A percentile compares a stretch with the other conserved stretches of the same genome.
phyloP scores from a whole-genome alignment of 2,888 invertebrate genomes.

The Hydropsyche betteni region DNA sequence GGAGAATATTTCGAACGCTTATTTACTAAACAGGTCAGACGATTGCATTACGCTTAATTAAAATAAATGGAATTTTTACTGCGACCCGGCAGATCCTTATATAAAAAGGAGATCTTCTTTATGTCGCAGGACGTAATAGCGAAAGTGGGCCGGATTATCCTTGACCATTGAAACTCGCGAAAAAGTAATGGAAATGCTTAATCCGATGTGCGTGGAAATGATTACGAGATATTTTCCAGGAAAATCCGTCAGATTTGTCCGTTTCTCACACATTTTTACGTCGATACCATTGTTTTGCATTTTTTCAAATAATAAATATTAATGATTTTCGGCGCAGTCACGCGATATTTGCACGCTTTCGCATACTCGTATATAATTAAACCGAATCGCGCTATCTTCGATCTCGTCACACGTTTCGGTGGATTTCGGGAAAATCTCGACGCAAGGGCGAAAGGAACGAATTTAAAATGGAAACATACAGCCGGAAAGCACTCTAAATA shows the following conservation, averaged over 20 bases:
- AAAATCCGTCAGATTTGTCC: not conserved
- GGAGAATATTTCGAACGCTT: too few species aligned
- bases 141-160: too few species aligned
- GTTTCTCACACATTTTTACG: not conserved
- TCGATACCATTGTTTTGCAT: too few species aligned
- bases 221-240: not conserved
- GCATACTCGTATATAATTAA: slow-evolving; percentile 1
- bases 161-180: not conserved
- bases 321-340: slow-evolving; percentile 1
- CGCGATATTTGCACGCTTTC: not conserved
- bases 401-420: not conserved
- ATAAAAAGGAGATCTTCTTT: too few species aligned
- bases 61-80: too few species aligned
- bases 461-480: not conserved
- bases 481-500: slow-evolving; percentile 12
- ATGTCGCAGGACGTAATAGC: too few species aligned
- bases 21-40: too few species aligned
- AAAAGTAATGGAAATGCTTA: not conserved
- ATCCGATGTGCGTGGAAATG: slow-evolving; percentile 5
- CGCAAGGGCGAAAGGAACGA: not conserved
- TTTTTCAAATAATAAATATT: not conserved
- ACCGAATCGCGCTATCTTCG: slow-evolving; percentile 1
- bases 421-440: not conserved
- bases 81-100: too few species aligned
- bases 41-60: too few species aligned